A percentile compares a stretch with the other conserved stretches of the same genome.
Evolutionary conservation across 1,140 invertebrate species (phyloP).

Genomic region (Rhyacophila brunnea): DNA sequence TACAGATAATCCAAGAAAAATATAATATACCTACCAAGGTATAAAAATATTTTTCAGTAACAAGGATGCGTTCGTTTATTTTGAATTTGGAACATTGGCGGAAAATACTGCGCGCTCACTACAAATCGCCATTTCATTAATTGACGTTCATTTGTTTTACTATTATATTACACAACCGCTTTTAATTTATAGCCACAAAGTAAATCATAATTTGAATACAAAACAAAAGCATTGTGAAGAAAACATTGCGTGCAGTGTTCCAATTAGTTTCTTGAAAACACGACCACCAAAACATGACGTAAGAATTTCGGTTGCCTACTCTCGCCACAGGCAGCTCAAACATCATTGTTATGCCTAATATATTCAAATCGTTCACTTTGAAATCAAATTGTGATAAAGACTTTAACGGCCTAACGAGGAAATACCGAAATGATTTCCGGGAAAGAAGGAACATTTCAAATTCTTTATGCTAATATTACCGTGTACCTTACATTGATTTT

Average conservation of each 20-base stretch:
- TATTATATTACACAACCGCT: background rate
- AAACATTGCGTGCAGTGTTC: conserved; percentile 29
- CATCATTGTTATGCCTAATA: conserved; percentile 26
- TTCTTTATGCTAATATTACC: conserved; percentile 29
- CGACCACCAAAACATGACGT: conserved; percentile 15
- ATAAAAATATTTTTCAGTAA: no score
- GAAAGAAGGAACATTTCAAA: conserved; percentile 26
- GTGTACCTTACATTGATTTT: conserved; percentile 16
- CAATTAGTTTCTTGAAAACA: conserved; percentile 28
- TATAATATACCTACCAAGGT: no score
- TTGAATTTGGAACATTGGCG: background rate
- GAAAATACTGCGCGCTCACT: background rate
- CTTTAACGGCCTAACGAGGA: conserved; percentile 23
- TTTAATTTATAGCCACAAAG: background rate
- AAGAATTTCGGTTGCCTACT: conserved; percentile 19
- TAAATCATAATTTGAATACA: background rate
- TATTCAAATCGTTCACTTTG: conserved; percentile 33
- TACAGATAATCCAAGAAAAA: no score
- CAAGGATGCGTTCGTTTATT: background rate
- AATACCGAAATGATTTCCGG: conserved; percentile 17
- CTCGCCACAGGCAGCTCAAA: conserved; percentile 14
- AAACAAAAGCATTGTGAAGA: conserved; percentile 18
- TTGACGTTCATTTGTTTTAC: no score
- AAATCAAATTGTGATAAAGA: conserved; percentile 35
- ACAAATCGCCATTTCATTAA: conserved; percentile 1